Conservation (phyloP, 2,888 invertebrate genomes). For the Ophion ventricosus region DNA sequence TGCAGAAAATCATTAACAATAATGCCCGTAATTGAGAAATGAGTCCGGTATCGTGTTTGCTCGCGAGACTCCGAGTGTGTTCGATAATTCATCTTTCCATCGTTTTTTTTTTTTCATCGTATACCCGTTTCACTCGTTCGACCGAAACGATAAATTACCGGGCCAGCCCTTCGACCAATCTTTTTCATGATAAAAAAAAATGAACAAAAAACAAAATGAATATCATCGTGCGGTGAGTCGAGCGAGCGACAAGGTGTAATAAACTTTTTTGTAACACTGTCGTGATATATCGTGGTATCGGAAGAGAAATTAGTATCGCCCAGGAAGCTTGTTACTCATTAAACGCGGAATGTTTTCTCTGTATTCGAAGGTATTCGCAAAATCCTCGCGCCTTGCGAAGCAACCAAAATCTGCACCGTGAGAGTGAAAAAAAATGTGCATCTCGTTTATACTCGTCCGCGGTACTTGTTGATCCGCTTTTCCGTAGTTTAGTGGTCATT, state of each 20-base stretch:
- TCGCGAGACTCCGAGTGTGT: constrained; percentile 24
- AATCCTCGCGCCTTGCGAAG: constrained; percentile 27
- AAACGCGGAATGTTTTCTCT: constrained; percentile 47
- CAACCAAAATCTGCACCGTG: constrained; percentile 21
- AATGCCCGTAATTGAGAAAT: constrained; percentile 21
- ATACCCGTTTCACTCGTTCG: background rate
- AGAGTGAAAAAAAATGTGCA: constrained; percentile 35
- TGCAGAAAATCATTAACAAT: constrained; percentile 37
- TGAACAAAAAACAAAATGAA: background rate
- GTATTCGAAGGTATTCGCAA: constrained; percentile 42
- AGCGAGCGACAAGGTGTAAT: constrained; percentile 15
- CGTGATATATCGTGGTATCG: constrained; percentile 44
- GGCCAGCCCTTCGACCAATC: constrained; percentile 30
- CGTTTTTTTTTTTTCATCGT: background rate
- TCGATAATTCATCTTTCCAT: constrained; percentile 7
- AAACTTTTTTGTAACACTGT: constrained; percentile 46
- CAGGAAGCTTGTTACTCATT: constrained; percentile 52
- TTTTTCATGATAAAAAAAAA: background rate
- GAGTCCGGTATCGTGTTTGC: constrained; percentile 10
- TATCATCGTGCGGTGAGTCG: background rate
- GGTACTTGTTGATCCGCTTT: constrained; percentile 55
- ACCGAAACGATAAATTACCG: background rate
- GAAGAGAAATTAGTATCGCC: constrained; percentile 23
- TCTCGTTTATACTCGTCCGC: constrained; percentile 54
- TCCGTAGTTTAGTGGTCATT: constrained; percentile 52